phyloP scores from a whole-genome alignment of 1,140 invertebrate species.

The Anastrepha ludens region DNA sequence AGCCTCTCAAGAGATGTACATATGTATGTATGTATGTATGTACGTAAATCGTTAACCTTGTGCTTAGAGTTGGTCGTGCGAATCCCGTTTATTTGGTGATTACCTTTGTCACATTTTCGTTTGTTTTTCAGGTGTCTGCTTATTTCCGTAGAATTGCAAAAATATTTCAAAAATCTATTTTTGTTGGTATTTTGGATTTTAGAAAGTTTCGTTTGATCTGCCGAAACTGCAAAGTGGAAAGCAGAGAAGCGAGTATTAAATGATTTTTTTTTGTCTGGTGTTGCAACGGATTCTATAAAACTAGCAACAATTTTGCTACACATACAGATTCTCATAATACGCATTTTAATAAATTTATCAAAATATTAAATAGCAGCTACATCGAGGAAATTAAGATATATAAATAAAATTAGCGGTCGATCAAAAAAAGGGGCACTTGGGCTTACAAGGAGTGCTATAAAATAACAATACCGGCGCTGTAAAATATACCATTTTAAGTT shows the following conservation, averaged over 20 bases:
- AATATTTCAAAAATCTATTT: conserved; percentile 42
- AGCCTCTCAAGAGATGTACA: neutral
- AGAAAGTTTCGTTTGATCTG: conserved; percentile 34
- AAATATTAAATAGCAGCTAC: too few species aligned
- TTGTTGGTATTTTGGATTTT: conserved; percentile 15
- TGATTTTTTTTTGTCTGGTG: too few species aligned
- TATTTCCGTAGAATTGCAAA: conserved; percentile 18
- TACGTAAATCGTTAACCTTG: conserved; percentile 11
- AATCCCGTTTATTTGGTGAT: conserved; percentile 44
- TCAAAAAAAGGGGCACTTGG: too few species aligned
- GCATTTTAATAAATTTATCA: too few species aligned
- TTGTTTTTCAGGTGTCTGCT: conserved; percentile 5
- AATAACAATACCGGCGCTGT: too few species aligned
- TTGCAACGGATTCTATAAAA: too few species aligned
- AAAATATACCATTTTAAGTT: too few species aligned
- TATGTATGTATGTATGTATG: neutral
- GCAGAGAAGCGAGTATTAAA: neutral
- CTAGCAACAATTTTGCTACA: too few species aligned
- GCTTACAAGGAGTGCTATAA: too few species aligned
- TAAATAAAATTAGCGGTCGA: too few species aligned
- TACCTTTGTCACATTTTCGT: conserved; percentile 38
- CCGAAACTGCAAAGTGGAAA: neutral
- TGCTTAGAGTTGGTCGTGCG: conserved; percentile 6
- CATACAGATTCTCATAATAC: too few species aligned
- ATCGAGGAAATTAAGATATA: too few species aligned